phyloP scores from a whole-genome alignment of 1,140 invertebrate genomes.

The Leptinotarsa lineolata region DNA sequence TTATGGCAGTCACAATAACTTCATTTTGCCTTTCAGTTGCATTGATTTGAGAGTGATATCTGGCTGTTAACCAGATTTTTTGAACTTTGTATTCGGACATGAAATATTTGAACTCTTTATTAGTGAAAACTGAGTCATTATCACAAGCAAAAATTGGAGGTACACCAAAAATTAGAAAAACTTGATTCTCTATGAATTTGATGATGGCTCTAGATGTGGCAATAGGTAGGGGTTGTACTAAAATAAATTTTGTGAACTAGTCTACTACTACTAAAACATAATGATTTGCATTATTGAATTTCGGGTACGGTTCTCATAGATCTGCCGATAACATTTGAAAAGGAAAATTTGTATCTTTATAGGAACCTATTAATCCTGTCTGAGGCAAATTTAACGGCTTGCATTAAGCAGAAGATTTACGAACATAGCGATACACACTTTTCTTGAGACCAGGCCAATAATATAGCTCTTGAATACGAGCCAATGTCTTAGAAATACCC shows the following conservation, averaged over 20 bases:
- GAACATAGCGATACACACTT: constrained; percentile 1
- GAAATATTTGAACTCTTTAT: constrained; percentile 21
- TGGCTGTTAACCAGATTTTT: constrained; percentile 26
- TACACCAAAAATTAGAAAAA: constrained; percentile 36
- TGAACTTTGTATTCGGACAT: constrained; percentile 26
- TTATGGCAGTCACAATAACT: constrained; percentile 26
- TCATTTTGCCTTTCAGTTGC: constrained; percentile 32
- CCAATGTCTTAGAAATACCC: constrained; percentile 23
- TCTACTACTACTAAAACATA: constrained; percentile 28
- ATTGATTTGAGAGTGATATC: constrained; percentile 30
- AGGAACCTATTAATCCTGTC: constrained; percentile 23
- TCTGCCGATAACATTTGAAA: constrained; percentile 31
- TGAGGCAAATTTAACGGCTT: neutral
- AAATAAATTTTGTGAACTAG: constrained; percentile 34
- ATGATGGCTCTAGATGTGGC: neutral
- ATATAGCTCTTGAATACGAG: constrained; percentile 8
- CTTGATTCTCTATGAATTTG: constrained; percentile 35
- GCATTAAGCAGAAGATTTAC: neutral
- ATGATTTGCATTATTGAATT: constrained; percentile 28
- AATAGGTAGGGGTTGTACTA: constrained; percentile 17
- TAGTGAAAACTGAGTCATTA: constrained; percentile 24
- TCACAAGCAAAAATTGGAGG: constrained; percentile 30
- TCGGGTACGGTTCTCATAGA: constrained; percentile 32
- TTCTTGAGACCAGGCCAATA: constrained; percentile 9
- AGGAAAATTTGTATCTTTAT: constrained; percentile 35